Base-by-base conservation (phyloP, 2,797 vertebrate species). In the Rousettus madagascariensis region DNA sequence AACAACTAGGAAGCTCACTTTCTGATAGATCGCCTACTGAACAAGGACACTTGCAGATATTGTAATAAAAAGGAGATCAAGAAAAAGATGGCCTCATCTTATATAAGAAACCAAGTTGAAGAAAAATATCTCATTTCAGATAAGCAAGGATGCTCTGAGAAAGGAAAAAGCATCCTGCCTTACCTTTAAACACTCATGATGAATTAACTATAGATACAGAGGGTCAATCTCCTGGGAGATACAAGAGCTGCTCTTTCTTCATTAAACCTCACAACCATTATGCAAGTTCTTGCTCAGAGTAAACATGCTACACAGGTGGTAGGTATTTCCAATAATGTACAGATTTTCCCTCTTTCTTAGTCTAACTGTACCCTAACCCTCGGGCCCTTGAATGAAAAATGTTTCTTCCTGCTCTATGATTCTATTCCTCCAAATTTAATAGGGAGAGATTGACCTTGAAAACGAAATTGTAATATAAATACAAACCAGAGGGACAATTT, bases 71-170 rank as follows among this genome's bases (percentile, higher is more conserved):
- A 26, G 69, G 38, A 75, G 3, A 38, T 5, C 68, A 15, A 26
- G 26, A 9, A 46, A 79, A 78, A 43, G 11, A 72, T 8, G 19
- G 30, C 26, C 12, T 19, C 2, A 7, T 68, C 63, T 90, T 72
- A 91, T 19, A 77, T 77, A 95, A 94, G 49, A 95, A 96, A 87
- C 6, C 16, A 93, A 72, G 9, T 80, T 57, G 61, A 85, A 96
- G 66, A 69, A 68, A 96, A 83, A 57, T 66, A 12, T 8, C 49
- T 80, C 86, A 55, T 4, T 68, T 86, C 90, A 88, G 66, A 30
- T 46, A 46, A 57, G 19, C 66, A 22, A 72, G 36, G 15, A 12
- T 24, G 6, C 8, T 61, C 53, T 30, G 22, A 88, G 41, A n/a
- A 83, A 96, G 41, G 57, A 89, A 66, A 90, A 71, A 51, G 53